These are phyloP conservation scores for Coryphaenoides rupestris DNA, from an alignment of 2,113 vertebrate species.

Conservation along the genomic window DNA sequence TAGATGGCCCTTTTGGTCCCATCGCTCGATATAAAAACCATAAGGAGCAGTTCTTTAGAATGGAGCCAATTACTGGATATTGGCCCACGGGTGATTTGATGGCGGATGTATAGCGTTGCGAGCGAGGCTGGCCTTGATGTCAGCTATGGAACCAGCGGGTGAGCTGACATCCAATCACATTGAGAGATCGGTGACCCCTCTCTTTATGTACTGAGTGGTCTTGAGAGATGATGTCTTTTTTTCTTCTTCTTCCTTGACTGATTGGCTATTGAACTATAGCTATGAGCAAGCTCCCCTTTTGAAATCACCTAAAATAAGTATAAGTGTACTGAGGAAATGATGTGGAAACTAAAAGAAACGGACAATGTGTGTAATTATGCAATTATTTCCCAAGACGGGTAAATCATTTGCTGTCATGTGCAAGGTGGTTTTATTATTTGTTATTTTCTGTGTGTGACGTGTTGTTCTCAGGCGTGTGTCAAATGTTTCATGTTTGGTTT, in stretches of 20 bases:
- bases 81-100: conserved; percentile 57
- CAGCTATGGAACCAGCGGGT: conserved; percentile 56
- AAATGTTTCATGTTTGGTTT: conserved; percentile 62
- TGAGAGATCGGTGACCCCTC: conserved; percentile 51
- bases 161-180: conserved; percentile 64
- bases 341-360: conserved; percentile 34
- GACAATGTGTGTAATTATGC: conserved; percentile 61
- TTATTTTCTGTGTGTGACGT: too few relatives aligned
- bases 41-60: conserved; percentile 40
- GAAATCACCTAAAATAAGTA: conserved; percentile 23
- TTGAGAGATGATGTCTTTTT: conserved; percentile 50
- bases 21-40: conserved; percentile 37
- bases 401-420: conserved; percentile 52
- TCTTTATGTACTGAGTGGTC: conserved; percentile 56
- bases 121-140: conserved; percentile 60
- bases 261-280: conserved; percentile 28
- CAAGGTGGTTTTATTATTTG: conserved; percentile 38
- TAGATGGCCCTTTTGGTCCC: conserved; percentile 14
- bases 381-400: conserved; percentile 60
- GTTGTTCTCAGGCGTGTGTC: conserved; percentile 47
- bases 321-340: conserved; percentile 38
- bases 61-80: conserved; percentile 57
- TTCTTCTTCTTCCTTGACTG: conserved; percentile 25
- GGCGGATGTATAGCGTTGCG: conserved; percentile 53
- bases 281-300: conserved; percentile 41